Percentiles rank a stretch among this genome's conserved stretches.
Evolutionary conservation across 2,797 vertebrate species (phyloP).

Genomic region (Chrosomus eos): DNA sequence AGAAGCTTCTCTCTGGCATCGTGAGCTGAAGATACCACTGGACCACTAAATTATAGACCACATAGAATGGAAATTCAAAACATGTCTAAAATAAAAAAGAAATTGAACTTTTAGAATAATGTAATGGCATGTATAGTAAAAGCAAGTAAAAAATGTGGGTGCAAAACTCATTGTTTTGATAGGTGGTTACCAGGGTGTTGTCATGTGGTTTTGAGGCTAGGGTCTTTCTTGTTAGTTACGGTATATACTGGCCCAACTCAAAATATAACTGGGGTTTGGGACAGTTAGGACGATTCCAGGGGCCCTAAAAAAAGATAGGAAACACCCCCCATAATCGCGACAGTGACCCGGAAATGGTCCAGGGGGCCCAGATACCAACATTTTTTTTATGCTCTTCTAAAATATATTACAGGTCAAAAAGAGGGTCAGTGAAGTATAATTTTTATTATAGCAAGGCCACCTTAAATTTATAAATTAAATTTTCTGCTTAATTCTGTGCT

Average conservation of each 20-base stretch:
- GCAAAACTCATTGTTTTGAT: not conserved
- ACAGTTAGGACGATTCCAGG: not conserved
- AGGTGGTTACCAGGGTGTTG: not conserved
- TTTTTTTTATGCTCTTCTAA: too few species aligned
- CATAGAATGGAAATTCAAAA: not conserved
- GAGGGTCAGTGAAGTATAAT: too few species aligned
- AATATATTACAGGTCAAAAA: not conserved
- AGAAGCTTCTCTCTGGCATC: not conserved
- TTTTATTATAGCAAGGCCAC: not conserved
- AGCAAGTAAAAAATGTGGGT: not conserved
- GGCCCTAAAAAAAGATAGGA: too few species aligned
- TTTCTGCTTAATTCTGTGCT: not conserved
- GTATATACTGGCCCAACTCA: not conserved
- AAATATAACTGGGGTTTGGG: not conserved
- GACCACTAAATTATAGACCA: conserved; percentile 1
- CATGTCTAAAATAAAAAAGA: not conserved
- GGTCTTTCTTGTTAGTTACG: not conserved
- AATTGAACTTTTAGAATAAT: not conserved
- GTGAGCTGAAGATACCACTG: not conserved
- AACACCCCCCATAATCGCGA: not conserved
- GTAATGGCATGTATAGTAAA: not conserved
- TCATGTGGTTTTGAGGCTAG: not conserved
- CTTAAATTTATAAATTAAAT: not conserved
- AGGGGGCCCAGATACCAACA: not conserved
- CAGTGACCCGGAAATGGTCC: not conserved